Percentiles rank a stretch among this genome's conserved stretches.
These are phyloP conservation scores for Lanius ludovicianus DNA, from an alignment of 2,113 vertebrate species.

Conservation along the genomic window DNA sequence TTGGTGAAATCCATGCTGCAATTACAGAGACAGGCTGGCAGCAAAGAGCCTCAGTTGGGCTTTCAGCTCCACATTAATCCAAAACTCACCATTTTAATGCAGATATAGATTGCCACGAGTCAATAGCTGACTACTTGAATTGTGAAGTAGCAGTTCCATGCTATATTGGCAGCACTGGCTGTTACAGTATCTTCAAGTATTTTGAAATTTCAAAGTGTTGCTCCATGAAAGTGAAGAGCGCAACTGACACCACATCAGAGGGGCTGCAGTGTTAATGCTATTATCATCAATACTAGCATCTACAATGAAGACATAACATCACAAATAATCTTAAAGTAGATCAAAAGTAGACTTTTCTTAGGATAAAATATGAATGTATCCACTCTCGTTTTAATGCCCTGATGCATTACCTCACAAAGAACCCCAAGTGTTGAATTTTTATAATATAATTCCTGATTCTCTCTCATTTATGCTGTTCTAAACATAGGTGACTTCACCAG, in stretches of 20 bases:
- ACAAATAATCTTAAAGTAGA: not conserved
- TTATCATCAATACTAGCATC: slow-evolving; percentile 15
- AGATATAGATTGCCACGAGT: slow-evolving; percentile 84
- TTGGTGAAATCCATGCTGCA: slow-evolving; percentile 85
- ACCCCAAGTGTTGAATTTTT: not conserved
- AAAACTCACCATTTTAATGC: slow-evolving; percentile 84
- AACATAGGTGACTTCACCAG: slow-evolving; percentile 3
- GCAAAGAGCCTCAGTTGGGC: slow-evolving; percentile 82
- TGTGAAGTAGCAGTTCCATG: slow-evolving; percentile 75
- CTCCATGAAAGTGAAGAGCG: slow-evolving; percentile 41
- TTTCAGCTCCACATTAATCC: slow-evolving; percentile 86
- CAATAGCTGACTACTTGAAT: slow-evolving; percentile 84
- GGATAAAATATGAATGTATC: fast-evolving
- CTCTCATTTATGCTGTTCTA: not conserved
- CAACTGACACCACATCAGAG: slow-evolving; percentile 29
- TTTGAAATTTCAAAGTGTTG: slow-evolving; percentile 73
- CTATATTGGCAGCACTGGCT: slow-evolving; percentile 69
- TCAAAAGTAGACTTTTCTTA: not conserved
- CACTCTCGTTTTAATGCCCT: not conserved
- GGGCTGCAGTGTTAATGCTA: slow-evolving; percentile 5
- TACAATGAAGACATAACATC: slow-evolving; percentile 8
- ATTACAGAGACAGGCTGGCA: slow-evolving; percentile 84
- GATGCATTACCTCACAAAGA: not conserved
- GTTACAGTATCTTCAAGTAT: slow-evolving; percentile 71
- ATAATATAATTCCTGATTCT: not conserved